Evolutionary conservation across 2,888 invertebrate genomes (phyloP).

Genomic region (Oeneis ivallda): DNA sequence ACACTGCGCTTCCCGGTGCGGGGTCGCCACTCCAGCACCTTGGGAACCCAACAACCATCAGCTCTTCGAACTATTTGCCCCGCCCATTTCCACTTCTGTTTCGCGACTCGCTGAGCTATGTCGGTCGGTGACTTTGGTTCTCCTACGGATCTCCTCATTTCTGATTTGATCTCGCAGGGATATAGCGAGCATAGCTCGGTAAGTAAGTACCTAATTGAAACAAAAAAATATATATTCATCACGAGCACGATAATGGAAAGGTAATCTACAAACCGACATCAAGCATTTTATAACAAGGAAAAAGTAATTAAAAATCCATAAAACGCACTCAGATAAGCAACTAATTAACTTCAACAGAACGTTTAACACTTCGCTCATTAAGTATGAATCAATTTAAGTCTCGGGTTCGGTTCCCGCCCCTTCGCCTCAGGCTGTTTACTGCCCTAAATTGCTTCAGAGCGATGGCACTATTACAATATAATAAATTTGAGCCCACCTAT

Average conservation of each 20-base stretch:
- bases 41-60: too few species aligned
- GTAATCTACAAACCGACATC: neutral
- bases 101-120: too few species aligned
- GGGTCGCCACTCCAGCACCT: too few species aligned
- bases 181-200: too few species aligned
- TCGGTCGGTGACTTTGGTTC: too few species aligned
- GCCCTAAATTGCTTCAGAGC: constrained; percentile 47
- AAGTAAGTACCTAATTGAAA: too few species aligned
- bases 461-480: constrained; percentile 37
- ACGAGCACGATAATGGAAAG: neutral
- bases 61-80: too few species aligned
- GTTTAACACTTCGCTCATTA: constrained; percentile 65
- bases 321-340: constrained; percentile 41
- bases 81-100: too few species aligned
- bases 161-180: too few species aligned
- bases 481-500: constrained; percentile 31
- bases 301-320: constrained; percentile 47
- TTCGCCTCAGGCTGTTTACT: constrained; percentile 47
- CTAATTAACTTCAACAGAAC: constrained; percentile 48
- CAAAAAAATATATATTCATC: neutral
- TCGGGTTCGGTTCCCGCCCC: constrained; percentile 44
- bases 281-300: constrained; percentile 25
- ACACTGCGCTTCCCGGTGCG: too few species aligned
- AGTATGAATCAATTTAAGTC: constrained; percentile 66
- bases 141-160: too few species aligned